phyloP scores from a whole-genome alignment of 2,797 vertebrate species.

The Sebastes steindachneri region DNA sequence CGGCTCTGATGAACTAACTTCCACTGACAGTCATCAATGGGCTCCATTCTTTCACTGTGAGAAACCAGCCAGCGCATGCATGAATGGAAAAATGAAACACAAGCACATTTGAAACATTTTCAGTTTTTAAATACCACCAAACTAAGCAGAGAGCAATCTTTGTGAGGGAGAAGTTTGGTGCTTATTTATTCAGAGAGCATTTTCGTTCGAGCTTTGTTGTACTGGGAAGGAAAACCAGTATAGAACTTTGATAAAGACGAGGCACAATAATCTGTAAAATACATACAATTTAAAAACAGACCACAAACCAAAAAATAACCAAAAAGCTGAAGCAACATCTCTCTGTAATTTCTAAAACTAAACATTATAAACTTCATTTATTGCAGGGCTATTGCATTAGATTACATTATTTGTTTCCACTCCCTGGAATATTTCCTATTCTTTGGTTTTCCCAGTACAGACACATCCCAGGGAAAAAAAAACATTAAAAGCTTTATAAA shows the following conservation, averaged over 20 bases:
- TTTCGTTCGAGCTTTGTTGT: background rate
- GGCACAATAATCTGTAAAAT: background rate
- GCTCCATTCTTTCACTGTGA: slow-evolving; percentile 45
- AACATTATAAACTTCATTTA: background rate
- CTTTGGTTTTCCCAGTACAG: background rate
- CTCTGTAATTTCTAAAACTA: background rate
- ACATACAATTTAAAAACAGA: background rate
- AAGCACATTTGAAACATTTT: slow-evolving; percentile 21
- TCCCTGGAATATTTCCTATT: background rate
- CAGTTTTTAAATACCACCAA: slow-evolving; percentile 20
- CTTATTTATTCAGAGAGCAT: background rate
- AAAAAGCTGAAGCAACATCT: background rate
- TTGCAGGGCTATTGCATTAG: background rate
- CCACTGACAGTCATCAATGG: slow-evolving; percentile 53
- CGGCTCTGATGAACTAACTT: slow-evolving; percentile 59
- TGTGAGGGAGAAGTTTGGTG: background rate
- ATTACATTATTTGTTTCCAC: background rate
- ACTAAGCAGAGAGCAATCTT: slow-evolving; percentile 2
- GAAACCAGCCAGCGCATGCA: slow-evolving; percentile 19
- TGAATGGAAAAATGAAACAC: slow-evolving; percentile 35
- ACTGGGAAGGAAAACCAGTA: background rate
- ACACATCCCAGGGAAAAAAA: background rate
- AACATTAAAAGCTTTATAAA: background rate
- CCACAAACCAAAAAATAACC: background rate
- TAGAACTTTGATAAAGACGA: background rate